Base-by-base conservation (phyloP, 2,113 vertebrate genomes). In the Sylvia atricapilla region DNA sequence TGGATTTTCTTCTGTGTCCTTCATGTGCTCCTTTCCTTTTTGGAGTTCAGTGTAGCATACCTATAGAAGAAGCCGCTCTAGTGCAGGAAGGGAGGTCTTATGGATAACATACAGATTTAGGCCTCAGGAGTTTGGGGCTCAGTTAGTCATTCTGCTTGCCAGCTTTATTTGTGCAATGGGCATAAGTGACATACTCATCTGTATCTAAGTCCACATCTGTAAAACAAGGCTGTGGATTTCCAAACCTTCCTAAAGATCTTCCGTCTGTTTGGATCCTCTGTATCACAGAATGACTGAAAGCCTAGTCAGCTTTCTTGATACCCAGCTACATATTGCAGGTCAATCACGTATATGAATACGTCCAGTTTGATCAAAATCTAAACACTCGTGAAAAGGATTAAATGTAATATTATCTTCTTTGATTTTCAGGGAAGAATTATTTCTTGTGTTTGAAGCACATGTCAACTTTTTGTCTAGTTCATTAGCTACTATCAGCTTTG, bases 1-100 rank as follows among this genome's bases (percentile, higher is more conserved):
- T 68, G 80, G 22, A 53, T 96, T 96, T 95, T 88, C 41, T 93
- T 62, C 87, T n/a, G 15, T 90, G 74, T 79, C 91, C 91, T 66
- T 96, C 5, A 1, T 31, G 20, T 83, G 84, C 72, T 91, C 66
- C 70, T 88, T 97, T 87, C 76, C 86, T 73, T 89, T 90, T 72
- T 68, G 46, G 90, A 96, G 52, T 89, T 88, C 53, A 31, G 53
- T n/a, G 11, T 78, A 31, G 24, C 12, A 31, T 69, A 66, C 39
- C 56, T 55, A 11, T 6, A 52, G 75, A 73, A 75, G 93, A 89
- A 70, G 67, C 91, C 60, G 46, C 70, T 90, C 44, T 59, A 53
- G 56, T 20, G 30, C 53, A 35, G 79, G n/a, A 84, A 49, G 53
- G 43, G 24, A 55, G n/a, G 3, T 68, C 31, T 25, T 83, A 28